phyloP scores from a whole-genome alignment of 2,888 invertebrate genomes.

The Epinotia brunnichana region DNA sequence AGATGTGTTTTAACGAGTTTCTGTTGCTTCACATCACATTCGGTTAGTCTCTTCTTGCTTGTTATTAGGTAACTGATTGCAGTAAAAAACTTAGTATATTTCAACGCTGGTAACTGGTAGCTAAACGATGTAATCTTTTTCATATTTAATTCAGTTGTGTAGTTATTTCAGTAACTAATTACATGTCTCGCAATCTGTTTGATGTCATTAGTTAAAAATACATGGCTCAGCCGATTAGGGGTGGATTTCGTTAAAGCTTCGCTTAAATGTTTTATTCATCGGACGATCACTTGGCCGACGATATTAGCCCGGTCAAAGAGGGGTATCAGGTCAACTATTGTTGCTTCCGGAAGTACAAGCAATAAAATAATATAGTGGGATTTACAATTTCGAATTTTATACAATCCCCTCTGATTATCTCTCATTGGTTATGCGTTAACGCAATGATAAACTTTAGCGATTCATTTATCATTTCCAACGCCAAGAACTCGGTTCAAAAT shows the following conservation, averaged over 20 bases:
- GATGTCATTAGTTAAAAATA: constrained; percentile 42
- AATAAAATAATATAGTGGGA: not conserved
- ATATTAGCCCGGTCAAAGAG: constrained; percentile 46
- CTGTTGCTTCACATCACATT: not conserved
- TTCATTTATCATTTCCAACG: not conserved
- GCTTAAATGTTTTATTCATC: constrained; percentile 57
- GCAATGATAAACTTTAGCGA: not conserved
- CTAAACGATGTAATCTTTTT: constrained; percentile 1
- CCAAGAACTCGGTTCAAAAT: not conserved
- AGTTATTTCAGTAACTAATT: constrained; percentile 19
- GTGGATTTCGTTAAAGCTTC: constrained; percentile 50
- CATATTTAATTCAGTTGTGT: not conserved
- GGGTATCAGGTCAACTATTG: not conserved
- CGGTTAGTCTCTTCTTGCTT: not conserved
- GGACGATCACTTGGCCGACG: constrained; percentile 50
- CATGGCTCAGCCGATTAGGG: constrained; percentile 41
- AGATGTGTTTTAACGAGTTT: not conserved
- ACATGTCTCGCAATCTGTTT: constrained; percentile 26
- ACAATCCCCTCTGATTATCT: too few relatives aligned
- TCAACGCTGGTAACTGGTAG: too few relatives aligned
- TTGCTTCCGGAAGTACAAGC: not conserved
- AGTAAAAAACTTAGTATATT: not conserved
- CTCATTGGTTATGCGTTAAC: too few relatives aligned
- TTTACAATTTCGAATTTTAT: not conserved
- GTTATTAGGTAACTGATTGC: not conserved